Evolutionary conservation across 2,113 vertebrate species (phyloP).

Genomic region (Nesogale talazaci): DNA sequence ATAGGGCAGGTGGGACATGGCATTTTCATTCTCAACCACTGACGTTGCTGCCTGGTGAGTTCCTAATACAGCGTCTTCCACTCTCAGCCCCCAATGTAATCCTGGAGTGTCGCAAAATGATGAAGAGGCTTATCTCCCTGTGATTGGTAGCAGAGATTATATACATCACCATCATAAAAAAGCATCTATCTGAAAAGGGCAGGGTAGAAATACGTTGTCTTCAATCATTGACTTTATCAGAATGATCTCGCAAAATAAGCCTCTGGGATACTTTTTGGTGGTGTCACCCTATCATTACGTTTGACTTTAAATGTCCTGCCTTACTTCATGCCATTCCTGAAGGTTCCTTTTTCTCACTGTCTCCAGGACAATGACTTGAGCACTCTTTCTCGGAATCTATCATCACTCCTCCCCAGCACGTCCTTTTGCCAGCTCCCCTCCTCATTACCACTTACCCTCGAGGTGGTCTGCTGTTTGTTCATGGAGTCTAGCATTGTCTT

Average conservation of each 20-base stretch:
- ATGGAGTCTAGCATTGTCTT: slow-evolving; percentile 60
- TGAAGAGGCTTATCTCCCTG: neutral
- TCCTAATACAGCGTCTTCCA: neutral
- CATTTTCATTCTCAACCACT: neutral
- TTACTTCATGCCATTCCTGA: slow-evolving; percentile 30
- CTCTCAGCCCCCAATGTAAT: neutral
- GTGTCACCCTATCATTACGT: slow-evolving; percentile 11
- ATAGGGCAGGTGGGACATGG: neutral
- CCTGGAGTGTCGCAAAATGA: slow-evolving; percentile 39
- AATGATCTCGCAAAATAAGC: neutral
- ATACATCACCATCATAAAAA: slow-evolving; percentile 43
- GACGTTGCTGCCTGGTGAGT: neutral
- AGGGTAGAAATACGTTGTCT: neutral
- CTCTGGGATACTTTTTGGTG: neutral
- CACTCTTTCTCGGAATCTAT: slow-evolving; percentile 47
- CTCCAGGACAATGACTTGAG: slow-evolving; percentile 8
- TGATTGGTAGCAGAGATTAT: neutral
- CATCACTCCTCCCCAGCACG: slow-evolving; percentile 28
- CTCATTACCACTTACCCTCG: slow-evolving; percentile 54
- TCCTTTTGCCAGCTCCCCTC: neutral
- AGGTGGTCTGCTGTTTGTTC: slow-evolving; percentile 57
- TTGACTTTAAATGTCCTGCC: slow-evolving; percentile 50
- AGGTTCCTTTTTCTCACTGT: slow-evolving; percentile 39
- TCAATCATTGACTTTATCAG: neutral
- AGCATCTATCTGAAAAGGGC: slow-evolving; percentile 51